Evolutionary conservation across 2,888 invertebrate genomes (phyloP).

Genomic region (Heliconius ethilla): DNA sequence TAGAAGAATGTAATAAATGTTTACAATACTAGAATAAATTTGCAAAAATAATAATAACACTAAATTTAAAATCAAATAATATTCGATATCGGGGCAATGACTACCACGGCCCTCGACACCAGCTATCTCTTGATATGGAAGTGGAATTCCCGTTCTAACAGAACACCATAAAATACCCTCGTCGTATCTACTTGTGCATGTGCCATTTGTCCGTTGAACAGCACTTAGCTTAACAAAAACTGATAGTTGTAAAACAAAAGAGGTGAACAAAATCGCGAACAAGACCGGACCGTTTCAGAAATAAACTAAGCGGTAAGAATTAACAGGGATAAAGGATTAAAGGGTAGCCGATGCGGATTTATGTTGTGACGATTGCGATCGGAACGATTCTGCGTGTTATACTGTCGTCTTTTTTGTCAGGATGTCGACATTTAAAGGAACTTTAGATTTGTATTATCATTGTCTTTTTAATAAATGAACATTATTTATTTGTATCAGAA

Average conservation of each 20-base stretch:
- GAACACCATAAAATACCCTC: conserved; percentile 63
- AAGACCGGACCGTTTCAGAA: conserved; percentile 77
- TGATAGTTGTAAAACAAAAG: conserved; percentile 80
- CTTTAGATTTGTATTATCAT: conserved; percentile 36
- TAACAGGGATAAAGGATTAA: conserved; percentile 81
- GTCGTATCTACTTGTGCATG: conserved; percentile 66
- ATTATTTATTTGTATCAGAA: background rate
- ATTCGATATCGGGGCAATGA: conserved; percentile 43
- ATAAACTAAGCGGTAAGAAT: conserved; percentile 82
- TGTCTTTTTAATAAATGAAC: background rate
- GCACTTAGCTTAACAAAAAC: conserved; percentile 82
- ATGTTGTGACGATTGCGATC: conserved; percentile 80
- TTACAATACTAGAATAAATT: background rate
- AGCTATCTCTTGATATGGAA: conserved; percentile 52
- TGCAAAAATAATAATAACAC: conserved; percentile 9
- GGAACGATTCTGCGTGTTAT: conserved; percentile 72
- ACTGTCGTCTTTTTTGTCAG: conserved; percentile 53
- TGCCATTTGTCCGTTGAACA: conserved; percentile 77
- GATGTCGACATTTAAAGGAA: conserved; percentile 47
- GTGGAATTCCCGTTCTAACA: conserved; percentile 55
- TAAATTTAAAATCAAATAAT: conserved; percentile 39
- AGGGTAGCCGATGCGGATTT: conserved; percentile 82
- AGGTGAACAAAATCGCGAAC: conserved; percentile 73
- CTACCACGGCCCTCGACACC: conserved; percentile 47
- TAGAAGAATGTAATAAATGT: background rate